phyloP scores from a whole-genome alignment of 2,888 invertebrate genomes.

The Nomada ruficornis region DNA sequence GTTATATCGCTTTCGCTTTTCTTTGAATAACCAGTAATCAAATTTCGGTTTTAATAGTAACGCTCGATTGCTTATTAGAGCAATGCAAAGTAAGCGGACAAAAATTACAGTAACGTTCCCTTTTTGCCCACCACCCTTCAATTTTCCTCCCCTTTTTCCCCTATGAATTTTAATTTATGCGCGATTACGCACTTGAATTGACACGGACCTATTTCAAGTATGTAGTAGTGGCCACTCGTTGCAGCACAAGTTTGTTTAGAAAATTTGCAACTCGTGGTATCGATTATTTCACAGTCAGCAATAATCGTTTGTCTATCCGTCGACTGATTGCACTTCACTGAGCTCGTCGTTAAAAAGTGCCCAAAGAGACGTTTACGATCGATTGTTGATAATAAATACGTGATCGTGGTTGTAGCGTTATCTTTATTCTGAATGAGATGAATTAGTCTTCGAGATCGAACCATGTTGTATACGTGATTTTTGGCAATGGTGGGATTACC shows the following conservation, averaged over 20 bases:
- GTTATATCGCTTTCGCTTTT: too few species aligned
- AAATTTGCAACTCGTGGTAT: not conserved
- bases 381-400: not conserved
- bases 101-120: constrained; percentile 71
- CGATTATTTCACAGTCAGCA: not conserved
- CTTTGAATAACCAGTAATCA: constrained; percentile 1
- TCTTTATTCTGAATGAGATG: not conserved
- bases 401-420: not conserved
- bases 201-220: not conserved
- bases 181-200: not conserved
- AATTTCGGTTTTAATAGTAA: constrained; percentile 49
- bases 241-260: not conserved
- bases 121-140: constrained; percentile 31
- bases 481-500: constrained; percentile 1
- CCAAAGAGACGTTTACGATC: not conserved
- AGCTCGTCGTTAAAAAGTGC: not conserved
- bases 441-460: constrained; percentile 6
- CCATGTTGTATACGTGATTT: not conserved
- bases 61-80: constrained; percentile 69
- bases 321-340: not conserved
- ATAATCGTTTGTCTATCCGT: constrained; percentile 1
- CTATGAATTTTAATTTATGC: constrained; percentile 2
- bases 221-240: not conserved
- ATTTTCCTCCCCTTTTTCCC: not conserved
- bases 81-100: constrained; percentile 80